Conservation (phyloP, 2,797 vertebrate genomes). For the Gymnodraco acuticeps region DNA sequence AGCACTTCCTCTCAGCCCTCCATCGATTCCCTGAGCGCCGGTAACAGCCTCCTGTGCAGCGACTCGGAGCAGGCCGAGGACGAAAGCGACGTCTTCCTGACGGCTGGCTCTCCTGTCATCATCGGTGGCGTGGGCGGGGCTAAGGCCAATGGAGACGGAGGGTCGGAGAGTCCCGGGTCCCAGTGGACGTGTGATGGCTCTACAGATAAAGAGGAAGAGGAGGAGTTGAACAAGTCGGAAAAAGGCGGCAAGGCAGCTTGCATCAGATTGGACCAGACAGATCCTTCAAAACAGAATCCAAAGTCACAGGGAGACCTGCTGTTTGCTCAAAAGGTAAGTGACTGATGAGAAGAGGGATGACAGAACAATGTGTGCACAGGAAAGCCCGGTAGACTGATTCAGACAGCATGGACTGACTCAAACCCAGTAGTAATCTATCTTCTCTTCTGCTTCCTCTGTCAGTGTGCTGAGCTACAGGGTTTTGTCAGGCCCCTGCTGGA, state of each 20-base stretch:
- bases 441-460: conserved; percentile 50
- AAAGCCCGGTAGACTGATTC: conserved; percentile 38
- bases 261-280: conserved; percentile 24
- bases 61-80: conserved; percentile 82
- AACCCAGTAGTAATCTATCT: conserved; percentile 59
- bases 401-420: conserved; percentile 35
- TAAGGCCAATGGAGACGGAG: not conserved
- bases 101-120: conserved; percentile 62
- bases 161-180: conserved; percentile 71
- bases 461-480: conserved; percentile 94
- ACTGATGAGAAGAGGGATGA: conserved; percentile 24
- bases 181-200: conserved; percentile 77
- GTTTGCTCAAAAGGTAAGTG: conserved; percentile 91
- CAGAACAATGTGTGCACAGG: conserved; percentile 13
- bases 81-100: conserved; percentile 84
- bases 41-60: conserved; percentile 82
- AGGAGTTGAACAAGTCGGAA: conserved; percentile 48
- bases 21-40: conserved; percentile 83
- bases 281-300: conserved; percentile 20
- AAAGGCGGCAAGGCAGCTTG: conserved; percentile 28
- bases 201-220: conserved; percentile 71
- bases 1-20: conserved; percentile 84
- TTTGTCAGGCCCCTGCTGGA: conserved; percentile 90
- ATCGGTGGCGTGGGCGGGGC: conserved; percentile 27
- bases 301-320: conserved; percentile 87